phyloP scores from a whole-genome alignment of 2,888 invertebrate species.

The Epinotia nisella region DNA sequence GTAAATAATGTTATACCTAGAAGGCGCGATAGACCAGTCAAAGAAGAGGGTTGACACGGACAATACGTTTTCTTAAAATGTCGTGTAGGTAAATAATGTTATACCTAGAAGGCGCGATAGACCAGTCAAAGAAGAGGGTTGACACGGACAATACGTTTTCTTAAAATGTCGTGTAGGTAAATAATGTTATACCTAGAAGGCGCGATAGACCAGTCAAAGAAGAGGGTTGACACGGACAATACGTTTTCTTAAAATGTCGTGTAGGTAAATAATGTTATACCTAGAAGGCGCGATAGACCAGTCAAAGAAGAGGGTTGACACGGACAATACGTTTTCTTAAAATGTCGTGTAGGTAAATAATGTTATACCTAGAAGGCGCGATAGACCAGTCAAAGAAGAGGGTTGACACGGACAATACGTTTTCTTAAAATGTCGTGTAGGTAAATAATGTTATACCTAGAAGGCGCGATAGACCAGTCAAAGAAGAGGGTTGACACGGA shows the following conservation, averaged over 20 bases:
- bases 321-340: too few relatives aligned
- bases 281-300: too few relatives aligned
- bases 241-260: neutral
- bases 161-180: neutral
- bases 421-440: too few relatives aligned
- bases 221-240: neutral
- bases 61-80: neutral
- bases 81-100: neutral
- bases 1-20: neutral
- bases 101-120: neutral
- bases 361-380: too few relatives aligned
- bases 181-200: neutral
- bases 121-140: neutral
- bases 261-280: too few relatives aligned
- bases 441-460: too few relatives aligned
- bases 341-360: too few relatives aligned
- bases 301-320: too few relatives aligned
- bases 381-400: too few relatives aligned
- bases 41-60: neutral
- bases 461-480: too few relatives aligned
- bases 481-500: too few relatives aligned
- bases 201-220: neutral
- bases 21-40: neutral
- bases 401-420: too few relatives aligned
- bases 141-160: neutral